Conservation (phyloP, 2,888 invertebrate genomes). For the Abscondita cerata region DNA sequence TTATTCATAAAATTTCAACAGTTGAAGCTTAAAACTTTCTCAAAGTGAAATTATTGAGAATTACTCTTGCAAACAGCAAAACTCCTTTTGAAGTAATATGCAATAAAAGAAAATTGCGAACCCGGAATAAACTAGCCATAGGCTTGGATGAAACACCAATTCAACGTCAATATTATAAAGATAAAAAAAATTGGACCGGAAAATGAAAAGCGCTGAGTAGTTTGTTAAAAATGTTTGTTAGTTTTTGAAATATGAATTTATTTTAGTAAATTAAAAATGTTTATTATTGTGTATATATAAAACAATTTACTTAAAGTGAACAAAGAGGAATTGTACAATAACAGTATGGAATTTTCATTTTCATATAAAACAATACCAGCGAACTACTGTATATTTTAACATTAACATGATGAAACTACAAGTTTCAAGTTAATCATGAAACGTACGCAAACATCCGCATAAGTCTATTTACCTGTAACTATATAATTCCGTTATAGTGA, state of each 20-base stretch:
- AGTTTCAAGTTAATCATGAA: not conserved
- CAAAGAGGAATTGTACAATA: no score
- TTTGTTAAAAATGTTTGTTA: no score
- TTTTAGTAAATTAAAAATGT: no score
- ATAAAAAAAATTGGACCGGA: slow-evolving; percentile 7
- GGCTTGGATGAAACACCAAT: slow-evolving; percentile 8
- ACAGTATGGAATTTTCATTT: no score
- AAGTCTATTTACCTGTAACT: not conserved
- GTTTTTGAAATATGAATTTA: no score
- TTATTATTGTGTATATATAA: no score
- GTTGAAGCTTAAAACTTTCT: slow-evolving; percentile 5
- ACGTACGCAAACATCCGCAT: not conserved
- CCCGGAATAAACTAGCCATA: slow-evolving; percentile 7
- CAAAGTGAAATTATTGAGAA: slow-evolving; percentile 10
- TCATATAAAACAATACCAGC: no score
- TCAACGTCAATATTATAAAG: not conserved
- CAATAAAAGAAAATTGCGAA: slow-evolving; percentile 9
- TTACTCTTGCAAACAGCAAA: slow-evolving; percentile 8
- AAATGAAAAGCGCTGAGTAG: no score
- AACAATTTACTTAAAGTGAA: no score
- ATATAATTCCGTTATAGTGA: not conserved
- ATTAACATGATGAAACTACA: not conserved
- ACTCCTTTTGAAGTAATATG: slow-evolving; percentile 9
- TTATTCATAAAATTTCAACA: slow-evolving; percentile 6
- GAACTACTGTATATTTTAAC: no score